A percentile compares a stretch with the other conserved stretches of the same genome.
Evolutionary conservation across 2,797 vertebrate genomes (phyloP).

Genomic region (Alosa sapidissima): DNA sequence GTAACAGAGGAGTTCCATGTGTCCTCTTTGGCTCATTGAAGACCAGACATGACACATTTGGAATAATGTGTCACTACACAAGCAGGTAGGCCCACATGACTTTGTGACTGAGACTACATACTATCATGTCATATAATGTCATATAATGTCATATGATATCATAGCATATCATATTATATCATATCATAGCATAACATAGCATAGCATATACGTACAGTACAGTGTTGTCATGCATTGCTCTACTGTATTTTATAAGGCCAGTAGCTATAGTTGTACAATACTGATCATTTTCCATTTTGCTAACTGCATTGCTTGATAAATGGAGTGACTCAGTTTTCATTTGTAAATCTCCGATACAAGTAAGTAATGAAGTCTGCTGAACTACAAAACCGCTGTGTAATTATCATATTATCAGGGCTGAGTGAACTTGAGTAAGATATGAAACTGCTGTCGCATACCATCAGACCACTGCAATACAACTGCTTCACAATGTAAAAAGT

Average conservation of each 20-base stretch:
- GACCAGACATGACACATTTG: no score
- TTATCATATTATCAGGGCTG: not conserved
- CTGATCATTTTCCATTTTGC: not conserved
- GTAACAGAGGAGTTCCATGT: no score
- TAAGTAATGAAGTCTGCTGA: not conserved
- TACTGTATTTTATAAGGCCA: not conserved
- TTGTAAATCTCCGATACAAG: not conserved
- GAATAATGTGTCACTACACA: no score
- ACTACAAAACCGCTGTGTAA: not conserved
- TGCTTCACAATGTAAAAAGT: not conserved
- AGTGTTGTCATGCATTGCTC: not conserved
- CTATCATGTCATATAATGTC: not conserved
- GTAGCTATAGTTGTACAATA: no score
- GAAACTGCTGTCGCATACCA: not conserved
- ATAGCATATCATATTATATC: not conserved
- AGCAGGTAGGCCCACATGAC: no score
- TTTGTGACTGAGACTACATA: no score
- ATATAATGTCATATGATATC: not conserved
- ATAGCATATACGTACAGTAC: no score
- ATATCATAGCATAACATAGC: not conserved
- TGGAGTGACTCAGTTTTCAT: not conserved
- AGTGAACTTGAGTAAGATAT: slow-evolving; percentile 1
- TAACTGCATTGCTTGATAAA: not conserved
- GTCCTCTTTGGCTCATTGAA: no score
- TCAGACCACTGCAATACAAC: not conserved